Evolutionary conservation across 1,140 invertebrate genomes (phyloP).

Genomic region (Andrena cerasifolii): DNA sequence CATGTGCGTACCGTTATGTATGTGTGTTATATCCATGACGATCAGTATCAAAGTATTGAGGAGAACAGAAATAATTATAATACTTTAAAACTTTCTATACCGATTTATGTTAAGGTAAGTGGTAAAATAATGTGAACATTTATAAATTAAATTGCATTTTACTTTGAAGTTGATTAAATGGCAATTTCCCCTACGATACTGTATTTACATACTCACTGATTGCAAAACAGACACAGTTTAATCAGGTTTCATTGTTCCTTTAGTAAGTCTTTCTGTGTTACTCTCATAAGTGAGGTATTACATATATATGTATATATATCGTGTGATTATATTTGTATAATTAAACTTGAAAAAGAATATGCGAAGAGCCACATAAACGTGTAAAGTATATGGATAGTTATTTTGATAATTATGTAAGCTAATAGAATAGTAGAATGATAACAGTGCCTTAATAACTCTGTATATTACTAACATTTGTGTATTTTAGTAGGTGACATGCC

Average conservation of each 20-base stretch:
- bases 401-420: neutral
- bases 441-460: neutral
- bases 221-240: too few relatives aligned
- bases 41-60: conserved; percentile 32
- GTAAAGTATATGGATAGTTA: neutral
- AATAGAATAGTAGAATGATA: conserved; percentile 1
- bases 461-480: conserved; percentile 13
- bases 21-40: conserved; percentile 43
- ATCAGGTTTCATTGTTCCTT: neutral
- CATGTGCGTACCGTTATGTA: conserved; percentile 19
- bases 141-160: neutral
- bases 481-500: conserved; percentile 82
- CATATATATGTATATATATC: too few relatives aligned
- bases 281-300: neutral
- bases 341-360: neutral
- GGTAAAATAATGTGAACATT: neutral
- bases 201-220: too few relatives aligned
- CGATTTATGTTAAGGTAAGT: neutral
- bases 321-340: neutral
- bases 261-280: neutral
- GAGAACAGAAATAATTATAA: conserved; percentile 23
- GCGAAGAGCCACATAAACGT: neutral
- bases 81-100: conserved; percentile 15
- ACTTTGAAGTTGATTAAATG: neutral
- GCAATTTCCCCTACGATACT: neutral